Percentiles rank a stretch among this genome's conserved stretches.
Conservation (phyloP, 2,113 vertebrate genomes). For the Microcebus ravelobensis region DNA sequence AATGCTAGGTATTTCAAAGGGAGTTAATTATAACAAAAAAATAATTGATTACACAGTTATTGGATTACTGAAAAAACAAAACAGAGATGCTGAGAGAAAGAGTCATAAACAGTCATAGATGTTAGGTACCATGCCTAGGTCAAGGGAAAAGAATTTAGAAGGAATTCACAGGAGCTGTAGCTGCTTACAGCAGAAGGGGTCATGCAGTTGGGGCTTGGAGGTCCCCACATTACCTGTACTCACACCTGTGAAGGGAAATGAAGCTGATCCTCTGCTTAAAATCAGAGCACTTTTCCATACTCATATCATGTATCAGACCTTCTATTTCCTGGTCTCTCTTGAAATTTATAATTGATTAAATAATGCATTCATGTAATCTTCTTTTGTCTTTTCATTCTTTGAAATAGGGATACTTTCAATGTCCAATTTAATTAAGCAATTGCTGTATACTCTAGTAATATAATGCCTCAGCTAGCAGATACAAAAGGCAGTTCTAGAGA, state of each 20-base stretch:
- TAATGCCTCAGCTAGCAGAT: not conserved
- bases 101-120: not conserved
- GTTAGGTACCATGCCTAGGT: not conserved
- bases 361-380: not conserved
- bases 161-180: accelerated
- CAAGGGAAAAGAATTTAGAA: not conserved
- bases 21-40: not conserved
- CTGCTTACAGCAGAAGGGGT: not conserved
- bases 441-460: not conserved
- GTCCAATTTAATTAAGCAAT: not conserved
- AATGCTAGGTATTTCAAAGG: not conserved
- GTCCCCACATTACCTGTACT: not conserved
- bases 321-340: not conserved
- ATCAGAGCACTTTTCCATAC: not conserved
- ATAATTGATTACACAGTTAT: not conserved
- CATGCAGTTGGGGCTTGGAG: not conserved
- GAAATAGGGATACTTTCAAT: not conserved
- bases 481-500: not conserved
- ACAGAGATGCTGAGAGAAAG: not conserved
- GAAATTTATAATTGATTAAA: not conserved
- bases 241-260: not conserved
- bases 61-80: not conserved
- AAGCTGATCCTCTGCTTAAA: not conserved
- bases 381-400: not conserved
- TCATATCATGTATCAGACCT: not conserved